A percentile compares a stretch with the other conserved stretches of the same genome.
These are phyloP conservation scores for Ictidomys tridecemlineatus DNA, from an alignment of 2,113 vertebrate genomes.

Conservation along the genomic window DNA sequence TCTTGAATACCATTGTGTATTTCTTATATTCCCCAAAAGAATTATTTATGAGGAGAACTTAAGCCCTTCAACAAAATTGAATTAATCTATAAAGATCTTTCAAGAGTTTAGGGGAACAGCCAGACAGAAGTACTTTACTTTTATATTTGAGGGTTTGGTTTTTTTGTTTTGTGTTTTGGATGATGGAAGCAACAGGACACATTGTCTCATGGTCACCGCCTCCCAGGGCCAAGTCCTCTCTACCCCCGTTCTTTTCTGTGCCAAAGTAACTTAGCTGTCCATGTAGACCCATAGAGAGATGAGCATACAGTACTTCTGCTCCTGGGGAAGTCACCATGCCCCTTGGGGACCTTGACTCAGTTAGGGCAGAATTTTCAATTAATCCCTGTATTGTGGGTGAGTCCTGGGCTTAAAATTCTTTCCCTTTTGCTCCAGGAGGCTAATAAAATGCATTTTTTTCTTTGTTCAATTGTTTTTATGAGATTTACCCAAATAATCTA, in stretches of 20 bases:
- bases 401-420: not conserved
- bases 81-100: not conserved
- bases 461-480: not conserved
- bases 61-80: too few relatives aligned
- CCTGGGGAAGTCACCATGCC: not conserved
- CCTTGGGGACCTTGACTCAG: not conserved
- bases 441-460: not conserved
- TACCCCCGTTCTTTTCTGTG: not conserved
- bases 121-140: not conserved
- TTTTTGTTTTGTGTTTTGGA: too few relatives aligned
- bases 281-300: not conserved
- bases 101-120: not conserved
- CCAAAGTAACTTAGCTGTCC: not conserved
- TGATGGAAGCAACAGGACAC: not conserved
- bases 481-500: not conserved
- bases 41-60: too few relatives aligned
- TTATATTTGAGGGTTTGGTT: not conserved
- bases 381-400: not conserved
- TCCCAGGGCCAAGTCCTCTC: not conserved
- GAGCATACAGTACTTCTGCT: not conserved
- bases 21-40: too few relatives aligned
- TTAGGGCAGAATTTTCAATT: not conserved
- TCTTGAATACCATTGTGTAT: too few relatives aligned
- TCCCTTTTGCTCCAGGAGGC: not conserved
- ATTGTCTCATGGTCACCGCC: not conserved